Base-by-base conservation (phyloP, 1,140 invertebrate species). In the Drosophila ficusphila region DNA sequence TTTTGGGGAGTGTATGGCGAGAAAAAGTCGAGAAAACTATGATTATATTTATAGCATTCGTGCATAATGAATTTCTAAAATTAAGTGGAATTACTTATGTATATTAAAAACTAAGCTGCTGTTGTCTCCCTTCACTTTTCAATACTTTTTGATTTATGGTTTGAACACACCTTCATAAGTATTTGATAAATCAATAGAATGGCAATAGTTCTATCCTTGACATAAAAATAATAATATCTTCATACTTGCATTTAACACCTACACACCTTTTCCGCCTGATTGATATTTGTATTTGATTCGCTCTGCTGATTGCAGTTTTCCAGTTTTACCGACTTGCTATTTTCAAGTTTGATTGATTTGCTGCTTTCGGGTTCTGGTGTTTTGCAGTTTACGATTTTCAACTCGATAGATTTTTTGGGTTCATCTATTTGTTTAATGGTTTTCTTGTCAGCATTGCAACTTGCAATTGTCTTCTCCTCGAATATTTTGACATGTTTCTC, bases 191-290 rank as follows among this genome's bases (percentile, higher is more conserved):
- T 52, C 21, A 52, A 18, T 27, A 34, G 34, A 53, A 18, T 12
- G 21, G 19, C 31, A 3, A 29, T 19, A 11, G 12, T 14, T 34
- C 23, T 36, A 44, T 33, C 58, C 38, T 44, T 62, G 52, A n/a
- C 52, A 23, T 5, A 62, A 21, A 56, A 25, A 19, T 9, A 11
- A n/a, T 16, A 11, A 6, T 34, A 27, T 16, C 29, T 58, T n/a
- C 3, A 7, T 16, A 23, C 19, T 38, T 38, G 34, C 14, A 21
- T n/a, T 21, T 7, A n/a, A 38, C 21, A 25, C 21, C 1, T 14
- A 23, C 23, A 23, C 19, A 27, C 42, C 21, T 27, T 44, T 42
- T 23, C 5, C 21, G n/a, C 7, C 11, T 2, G 38, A 6, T 41
- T 8, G 1, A 14, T 16, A 3, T 3, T 38, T 38, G 8, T 8